Evolutionary conservation across 2,797 vertebrate species (phyloP), one percentile per base, ranked within the genome.

Genomic region (Leuciscus waleckii): DNA sequence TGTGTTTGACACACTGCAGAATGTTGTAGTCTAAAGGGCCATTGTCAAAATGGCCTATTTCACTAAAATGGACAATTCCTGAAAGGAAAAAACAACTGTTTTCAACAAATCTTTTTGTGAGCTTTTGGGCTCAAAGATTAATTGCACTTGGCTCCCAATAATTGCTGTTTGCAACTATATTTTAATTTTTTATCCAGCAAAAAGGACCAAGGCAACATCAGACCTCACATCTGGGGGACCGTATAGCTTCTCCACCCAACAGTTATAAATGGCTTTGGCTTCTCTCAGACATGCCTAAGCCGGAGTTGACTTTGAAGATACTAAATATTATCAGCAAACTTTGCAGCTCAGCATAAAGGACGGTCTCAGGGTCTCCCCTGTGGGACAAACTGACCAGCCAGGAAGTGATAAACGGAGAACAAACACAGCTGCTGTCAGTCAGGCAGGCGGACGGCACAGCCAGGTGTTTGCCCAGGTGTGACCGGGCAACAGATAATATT

Each of bases 391-490:
- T 92, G 90, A 91, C 86, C 90, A 90, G 89, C 89, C 90, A 90
- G 92, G 91, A 93, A 91, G 90, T 91, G 89, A 91, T 94, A 92
- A 94, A 93, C 89, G 83, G 90, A 37, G 87, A 65, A 83, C 67
- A 65, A 87, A 92, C 87, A 83, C 85, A 83, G 88, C 89, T 85
- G 88, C 92, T 92, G 93, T 93, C 93, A 91, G 76, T 95, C 93
- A 91, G 29, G 85, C 23, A 77, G 87, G 88, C 77, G 87, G 91
- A 86, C 90, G 88, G 90, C 85, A 90, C 80, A 83, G 85, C 85
- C 89, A 87, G 85, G 88, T 92, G 91, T 89, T 68, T 46, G 10
- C 82, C 85, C 86, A 88, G 82, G 89, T 83, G 87, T 88, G 87
- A 88, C 29, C 1, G 6, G 13, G 35, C 51, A 79, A 84, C 69